Percentiles rank a stretch among this genome's conserved stretches.
Evolutionary conservation across 2,113 vertebrate species (phyloP).

Genomic region (Podiceps cristatus): DNA sequence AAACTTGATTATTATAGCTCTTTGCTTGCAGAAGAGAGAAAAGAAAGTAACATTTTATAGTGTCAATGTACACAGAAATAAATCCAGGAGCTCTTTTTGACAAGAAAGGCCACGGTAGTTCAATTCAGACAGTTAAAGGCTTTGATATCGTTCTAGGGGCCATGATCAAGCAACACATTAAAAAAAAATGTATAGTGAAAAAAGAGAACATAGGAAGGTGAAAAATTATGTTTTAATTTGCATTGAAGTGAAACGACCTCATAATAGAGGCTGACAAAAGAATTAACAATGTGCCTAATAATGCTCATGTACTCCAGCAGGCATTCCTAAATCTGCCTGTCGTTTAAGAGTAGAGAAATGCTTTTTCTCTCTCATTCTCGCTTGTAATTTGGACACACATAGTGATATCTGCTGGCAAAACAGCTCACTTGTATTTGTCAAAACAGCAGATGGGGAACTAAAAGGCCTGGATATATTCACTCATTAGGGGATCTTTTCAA

Average conservation of each 20-base stretch:
- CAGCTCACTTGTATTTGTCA: neutral
- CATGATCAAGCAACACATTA: neutral
- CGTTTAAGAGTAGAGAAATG: neutral
- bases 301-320: neutral
- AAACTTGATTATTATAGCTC: slow-evolving; percentile 48
- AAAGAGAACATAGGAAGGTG: neutral
- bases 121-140: neutral
- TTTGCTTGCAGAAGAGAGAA: slow-evolving; percentile 21
- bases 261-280: slow-evolving; percentile 12
- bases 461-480: neutral
- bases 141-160: neutral
- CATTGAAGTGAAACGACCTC: neutral
- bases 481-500: neutral
- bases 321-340: slow-evolving; percentile 4
- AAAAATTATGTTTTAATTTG: slow-evolving; percentile 26
- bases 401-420: slow-evolving; percentile 38
- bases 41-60: slow-evolving; percentile 44
- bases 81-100: slow-evolving; percentile 38
- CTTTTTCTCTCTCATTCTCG: slow-evolving; percentile 21
- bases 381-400: slow-evolving; percentile 19
- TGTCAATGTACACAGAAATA: slow-evolving; percentile 45
- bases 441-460: neutral
- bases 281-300: slow-evolving; percentile 21
- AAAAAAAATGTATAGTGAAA: neutral
- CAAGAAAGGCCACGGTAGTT: slow-evolving; percentile 27